A percentile compares a stretch with the other conserved stretches of the same genome.
phyloP scores from a whole-genome alignment of 2,888 invertebrate genomes.

The Furcula furcula region DNA sequence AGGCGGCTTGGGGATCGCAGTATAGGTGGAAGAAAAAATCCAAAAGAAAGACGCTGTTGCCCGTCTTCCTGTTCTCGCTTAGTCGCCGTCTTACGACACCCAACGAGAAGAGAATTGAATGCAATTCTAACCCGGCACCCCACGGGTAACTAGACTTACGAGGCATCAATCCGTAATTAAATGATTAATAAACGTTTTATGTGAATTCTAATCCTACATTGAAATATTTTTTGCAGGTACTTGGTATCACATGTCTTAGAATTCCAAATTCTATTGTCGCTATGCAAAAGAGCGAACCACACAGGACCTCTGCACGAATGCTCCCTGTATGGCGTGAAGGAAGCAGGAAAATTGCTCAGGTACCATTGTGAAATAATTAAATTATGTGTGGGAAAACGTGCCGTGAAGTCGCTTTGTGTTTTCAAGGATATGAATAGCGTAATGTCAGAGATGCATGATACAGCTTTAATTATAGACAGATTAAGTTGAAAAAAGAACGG shows the following conservation, averaged over 20 bases:
- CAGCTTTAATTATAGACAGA: background rate
- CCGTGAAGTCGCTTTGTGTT: conserved; percentile 7
- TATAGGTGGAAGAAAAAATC: too few species aligned
- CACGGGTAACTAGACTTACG: too few species aligned
- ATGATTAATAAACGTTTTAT: too few species aligned
- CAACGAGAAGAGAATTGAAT: too few species aligned
- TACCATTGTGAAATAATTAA: conserved; percentile 34
- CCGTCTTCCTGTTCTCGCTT: too few species aligned
- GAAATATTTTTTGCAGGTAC: conserved; percentile 69
- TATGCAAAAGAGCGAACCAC: conserved; percentile 86
- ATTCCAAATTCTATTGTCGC: conserved; percentile 88
- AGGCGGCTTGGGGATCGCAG: too few species aligned
- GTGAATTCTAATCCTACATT: too few species aligned
- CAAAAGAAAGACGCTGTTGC: too few species aligned
- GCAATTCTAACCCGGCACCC: too few species aligned
- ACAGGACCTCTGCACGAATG: conserved; percentile 85
- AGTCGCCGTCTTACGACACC: too few species aligned
- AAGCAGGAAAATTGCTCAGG: conserved; percentile 85
- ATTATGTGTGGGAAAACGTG: conserved; percentile 14
- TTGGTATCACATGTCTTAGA: conserved; percentile 87
- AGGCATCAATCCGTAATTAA: too few species aligned
- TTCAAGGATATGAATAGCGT: conserved; percentile 4
- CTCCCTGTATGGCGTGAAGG: conserved; percentile 85
- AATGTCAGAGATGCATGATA: conserved; percentile 3
- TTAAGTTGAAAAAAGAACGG: background rate